These are phyloP conservation scores for Caenorhabditis panamensis DNA, from an alignment of 2,888 invertebrate genomes.

Conservation along the genomic window DNA sequence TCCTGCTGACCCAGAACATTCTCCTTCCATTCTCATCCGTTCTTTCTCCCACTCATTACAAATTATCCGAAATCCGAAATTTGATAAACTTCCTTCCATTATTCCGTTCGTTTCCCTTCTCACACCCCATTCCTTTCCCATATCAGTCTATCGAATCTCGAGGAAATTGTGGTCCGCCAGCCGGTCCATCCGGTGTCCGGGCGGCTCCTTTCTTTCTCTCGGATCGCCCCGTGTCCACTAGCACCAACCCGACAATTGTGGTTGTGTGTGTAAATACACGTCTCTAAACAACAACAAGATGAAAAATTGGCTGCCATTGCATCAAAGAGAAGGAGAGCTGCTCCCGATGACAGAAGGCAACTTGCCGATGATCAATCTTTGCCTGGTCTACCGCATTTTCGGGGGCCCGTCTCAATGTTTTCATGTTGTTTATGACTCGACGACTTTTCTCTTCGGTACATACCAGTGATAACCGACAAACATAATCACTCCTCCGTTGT, in stretches of 20 bases:
- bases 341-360: neutral
- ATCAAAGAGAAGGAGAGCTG: neutral
- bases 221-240: no score
- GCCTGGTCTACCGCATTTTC: constrained; percentile 1
- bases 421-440: constrained; percentile 10
- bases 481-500: constrained; percentile 31
- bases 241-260: neutral
- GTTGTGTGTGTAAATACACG: constrained; percentile 6
- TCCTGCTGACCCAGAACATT: constrained; percentile 32
- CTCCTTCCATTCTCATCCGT: neutral
- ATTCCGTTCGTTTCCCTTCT: neutral
- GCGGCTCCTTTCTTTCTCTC: neutral
- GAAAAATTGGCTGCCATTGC: constrained; percentile 57
- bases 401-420: neutral
- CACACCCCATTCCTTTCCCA: neutral
- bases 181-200: constrained; percentile 10
- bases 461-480: constrained; percentile 44
- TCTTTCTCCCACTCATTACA: constrained; percentile 18
- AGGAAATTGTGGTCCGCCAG: constrained; percentile 16
- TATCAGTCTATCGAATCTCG: constrained; percentile 4
- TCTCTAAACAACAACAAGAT: constrained; percentile 43
- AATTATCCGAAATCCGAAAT: constrained; percentile 31
- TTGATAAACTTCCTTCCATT: constrained; percentile 6
- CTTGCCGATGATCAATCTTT: constrained; percentile 32
- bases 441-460: constrained; percentile 11